Conservation (phyloP, 2,888 invertebrate genomes). For the Sialis fuliginosa region DNA sequence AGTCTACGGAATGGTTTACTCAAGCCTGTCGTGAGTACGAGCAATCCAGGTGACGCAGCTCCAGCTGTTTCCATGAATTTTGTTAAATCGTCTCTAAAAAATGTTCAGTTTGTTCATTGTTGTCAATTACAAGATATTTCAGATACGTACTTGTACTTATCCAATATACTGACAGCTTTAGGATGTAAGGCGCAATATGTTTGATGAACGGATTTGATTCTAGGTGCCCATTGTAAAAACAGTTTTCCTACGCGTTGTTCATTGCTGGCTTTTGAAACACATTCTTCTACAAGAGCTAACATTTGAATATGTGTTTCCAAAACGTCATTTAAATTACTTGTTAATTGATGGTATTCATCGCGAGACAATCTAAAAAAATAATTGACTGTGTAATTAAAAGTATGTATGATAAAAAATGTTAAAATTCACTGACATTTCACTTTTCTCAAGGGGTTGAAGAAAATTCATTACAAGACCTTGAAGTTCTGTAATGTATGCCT, state of each 20-base stretch:
- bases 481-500: constrained; percentile 77
- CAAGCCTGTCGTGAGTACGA: constrained; percentile 80
- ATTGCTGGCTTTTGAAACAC: constrained; percentile 46
- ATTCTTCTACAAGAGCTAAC: constrained; percentile 59
- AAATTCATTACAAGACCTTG: constrained; percentile 72
- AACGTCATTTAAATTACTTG: constrained; percentile 79
- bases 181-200: constrained; percentile 89
- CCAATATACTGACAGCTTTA: constrained; percentile 80
- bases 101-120: no score
- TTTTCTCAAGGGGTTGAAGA: constrained; percentile 69
- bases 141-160: constrained; percentile 66
- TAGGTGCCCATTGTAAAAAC: constrained; percentile 70
- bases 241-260: constrained; percentile 83
- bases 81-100: constrained; percentile 56
- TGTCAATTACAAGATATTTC: background rate
- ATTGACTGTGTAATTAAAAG: background rate
- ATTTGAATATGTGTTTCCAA: constrained; percentile 71
- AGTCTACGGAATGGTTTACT: constrained; percentile 90
- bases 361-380: constrained; percentile 46
- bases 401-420: background rate
- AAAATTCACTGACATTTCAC: constrained; percentile 56
- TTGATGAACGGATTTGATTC: constrained; percentile 69
- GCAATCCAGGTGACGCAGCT: constrained; percentile 67
- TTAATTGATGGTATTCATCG: constrained; percentile 73
- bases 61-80: constrained; percentile 79